phyloP scores from a whole-genome alignment of 2,888 invertebrate species.

The Acleris holmiana region DNA sequence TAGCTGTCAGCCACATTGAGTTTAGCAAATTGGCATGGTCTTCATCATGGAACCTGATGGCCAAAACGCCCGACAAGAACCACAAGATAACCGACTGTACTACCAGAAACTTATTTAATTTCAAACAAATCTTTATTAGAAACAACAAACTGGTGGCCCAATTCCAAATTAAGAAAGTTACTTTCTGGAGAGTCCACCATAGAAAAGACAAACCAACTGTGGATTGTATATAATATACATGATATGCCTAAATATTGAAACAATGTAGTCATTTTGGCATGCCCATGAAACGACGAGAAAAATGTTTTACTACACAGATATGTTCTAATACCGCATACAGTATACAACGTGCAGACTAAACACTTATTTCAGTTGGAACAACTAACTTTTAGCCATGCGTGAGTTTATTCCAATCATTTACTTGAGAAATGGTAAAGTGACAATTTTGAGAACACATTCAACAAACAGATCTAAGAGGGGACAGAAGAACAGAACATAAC shows the following conservation, averaged over 20 bases:
- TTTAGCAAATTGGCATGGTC: constrained; percentile 99
- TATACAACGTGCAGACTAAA: constrained; percentile 82
- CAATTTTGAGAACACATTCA: constrained; percentile 57
- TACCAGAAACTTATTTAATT: constrained; percentile 38
- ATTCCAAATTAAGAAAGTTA: constrained; percentile 40
- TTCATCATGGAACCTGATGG: constrained; percentile 97
- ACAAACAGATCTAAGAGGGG: constrained; percentile 54
- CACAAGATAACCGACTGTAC: constrained; percentile 74
- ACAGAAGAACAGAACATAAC: constrained; percentile 62
- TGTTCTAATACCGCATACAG: constrained; percentile 62
- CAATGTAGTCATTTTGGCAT: constrained; percentile 63
- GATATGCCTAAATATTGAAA: constrained; percentile 54
- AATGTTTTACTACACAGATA: constrained; percentile 70
- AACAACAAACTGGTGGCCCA: constrained; percentile 16
- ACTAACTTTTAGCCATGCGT: constrained; percentile 79
- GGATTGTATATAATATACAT: constrained; percentile 28
- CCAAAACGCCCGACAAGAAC: constrained; percentile 83
- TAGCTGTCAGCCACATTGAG: constrained; percentile 99
- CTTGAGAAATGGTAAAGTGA: constrained; percentile 62
- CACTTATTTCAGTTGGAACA: constrained; percentile 71
- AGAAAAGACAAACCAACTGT: constrained; percentile 10
- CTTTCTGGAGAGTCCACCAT: constrained; percentile 37
- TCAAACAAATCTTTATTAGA: constrained; percentile 12
- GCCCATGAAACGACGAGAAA: constrained; percentile 68
- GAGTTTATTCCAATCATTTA: constrained; percentile 50